Evolutionary conservation across 2,888 invertebrate genomes (phyloP).

Genomic region (Aphodius granarius): DNA sequence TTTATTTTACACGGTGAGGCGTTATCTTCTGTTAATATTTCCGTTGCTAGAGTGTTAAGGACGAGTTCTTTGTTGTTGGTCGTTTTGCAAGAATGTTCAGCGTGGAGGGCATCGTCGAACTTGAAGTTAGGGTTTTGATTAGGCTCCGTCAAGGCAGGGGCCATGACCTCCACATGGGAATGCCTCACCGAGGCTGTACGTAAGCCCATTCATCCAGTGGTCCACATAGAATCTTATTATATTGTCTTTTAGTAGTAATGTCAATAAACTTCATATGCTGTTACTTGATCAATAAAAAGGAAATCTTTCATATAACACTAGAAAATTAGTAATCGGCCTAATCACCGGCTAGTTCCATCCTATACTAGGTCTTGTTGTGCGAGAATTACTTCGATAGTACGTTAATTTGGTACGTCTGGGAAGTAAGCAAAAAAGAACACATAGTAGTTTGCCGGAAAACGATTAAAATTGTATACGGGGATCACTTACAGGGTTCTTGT

Average conservation of each 20-base stretch:
- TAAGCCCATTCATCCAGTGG: slow-evolving; percentile 57
- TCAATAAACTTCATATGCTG: slow-evolving; percentile 30
- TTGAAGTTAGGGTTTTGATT: slow-evolving; percentile 57
- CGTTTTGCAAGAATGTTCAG: slow-evolving; percentile 19
- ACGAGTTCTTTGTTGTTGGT: slow-evolving; percentile 29
- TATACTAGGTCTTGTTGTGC: slow-evolving; percentile 18
- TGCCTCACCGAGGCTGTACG: slow-evolving; percentile 59
- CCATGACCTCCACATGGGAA: slow-evolving; percentile 79
- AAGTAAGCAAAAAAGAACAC: slow-evolving; percentile 16
- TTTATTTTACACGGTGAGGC: slow-evolving; percentile 35
- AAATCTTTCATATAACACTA: slow-evolving; percentile 24
- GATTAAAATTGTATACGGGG: neutral
- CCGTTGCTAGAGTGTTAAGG: slow-evolving; percentile 43
- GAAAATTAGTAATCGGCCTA: slow-evolving; percentile 31
- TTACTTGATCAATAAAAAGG: slow-evolving; percentile 31
- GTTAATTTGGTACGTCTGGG: slow-evolving; percentile 14
- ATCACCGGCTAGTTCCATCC: slow-evolving; percentile 49
- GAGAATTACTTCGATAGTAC: slow-evolving; percentile 1
- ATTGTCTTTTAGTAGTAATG: slow-evolving; percentile 28
- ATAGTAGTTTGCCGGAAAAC: slow-evolving; percentile 15
- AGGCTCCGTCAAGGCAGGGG: slow-evolving; percentile 89
- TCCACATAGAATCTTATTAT: slow-evolving; percentile 40
- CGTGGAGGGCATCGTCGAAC: slow-evolving; percentile 36
- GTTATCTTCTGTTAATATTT: slow-evolving; percentile 40
- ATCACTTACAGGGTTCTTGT: neutral